A percentile compares a stretch with the other conserved stretches of the same genome.
Conservation (phyloP, 1,140 invertebrate genomes). For the Neodiprion fabricii region DNA sequence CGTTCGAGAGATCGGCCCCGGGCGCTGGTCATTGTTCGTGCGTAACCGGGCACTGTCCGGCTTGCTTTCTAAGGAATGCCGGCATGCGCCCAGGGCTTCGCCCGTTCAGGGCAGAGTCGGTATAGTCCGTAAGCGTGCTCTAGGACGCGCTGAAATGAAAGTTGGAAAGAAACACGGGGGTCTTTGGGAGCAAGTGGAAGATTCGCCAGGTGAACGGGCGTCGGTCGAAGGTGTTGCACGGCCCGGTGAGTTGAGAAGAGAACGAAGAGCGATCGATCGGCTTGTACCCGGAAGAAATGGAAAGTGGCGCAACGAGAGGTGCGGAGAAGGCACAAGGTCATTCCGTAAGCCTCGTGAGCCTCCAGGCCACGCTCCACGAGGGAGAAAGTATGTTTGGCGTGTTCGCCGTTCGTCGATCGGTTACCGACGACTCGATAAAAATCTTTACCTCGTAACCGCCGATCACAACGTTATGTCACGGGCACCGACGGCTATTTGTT, state of each 20-base stretch:
- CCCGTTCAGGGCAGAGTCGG: not conserved
- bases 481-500: not conserved
- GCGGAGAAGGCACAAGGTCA: slow-evolving; percentile 25
- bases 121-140: too few species aligned
- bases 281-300: slow-evolving; percentile 30
- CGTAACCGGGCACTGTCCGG: not conserved
- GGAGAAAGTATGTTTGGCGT: slow-evolving; percentile 7
- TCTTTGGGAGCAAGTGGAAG: too few species aligned
- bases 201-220: too few species aligned
- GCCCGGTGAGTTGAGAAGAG: not conserved
- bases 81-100: not conserved
- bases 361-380: not conserved
- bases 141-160: too few species aligned
- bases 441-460: not conserved
- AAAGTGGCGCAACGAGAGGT: slow-evolving; percentile 26
- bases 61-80: not conserved
- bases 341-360: not conserved
- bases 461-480: slow-evolving; percentile 7
- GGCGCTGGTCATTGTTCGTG: not conserved
- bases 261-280: slow-evolving; percentile 17
- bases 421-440: not conserved
- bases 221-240: not conserved
- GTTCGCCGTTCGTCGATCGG: not conserved
- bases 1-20: not conserved
- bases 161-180: too few species aligned